These are phyloP conservation scores for Helicoverpa armigera DNA, from an alignment of 1,140 invertebrate species.

Conservation along the genomic window DNA sequence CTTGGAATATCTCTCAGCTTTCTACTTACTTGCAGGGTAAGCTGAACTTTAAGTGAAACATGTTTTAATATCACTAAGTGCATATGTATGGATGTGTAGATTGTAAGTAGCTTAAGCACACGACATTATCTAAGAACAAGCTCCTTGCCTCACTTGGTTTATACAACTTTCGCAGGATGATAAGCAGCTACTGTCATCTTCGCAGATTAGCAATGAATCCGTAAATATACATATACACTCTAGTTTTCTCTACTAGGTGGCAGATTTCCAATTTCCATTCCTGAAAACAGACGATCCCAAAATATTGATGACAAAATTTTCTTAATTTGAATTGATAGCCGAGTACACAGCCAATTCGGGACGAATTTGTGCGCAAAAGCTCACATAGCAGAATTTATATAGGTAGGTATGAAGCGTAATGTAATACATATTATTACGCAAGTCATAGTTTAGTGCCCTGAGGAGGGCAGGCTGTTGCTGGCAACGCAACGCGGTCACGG, in stretches of 20 bases:
- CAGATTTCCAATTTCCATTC: neutral
- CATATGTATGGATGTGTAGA: neutral
- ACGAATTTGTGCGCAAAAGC: constrained; percentile 8
- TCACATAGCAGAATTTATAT: constrained; percentile 33
- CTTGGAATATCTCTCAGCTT: constrained; percentile 21
- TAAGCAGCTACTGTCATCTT: constrained; percentile 1
- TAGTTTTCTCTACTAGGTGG: constrained; percentile 1
- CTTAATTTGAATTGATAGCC: neutral
- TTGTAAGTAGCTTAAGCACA: neutral
- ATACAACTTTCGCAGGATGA: constrained; percentile 20
- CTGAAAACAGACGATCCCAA: neutral
- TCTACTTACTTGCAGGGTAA: constrained; percentile 37
- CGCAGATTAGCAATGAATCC: neutral
- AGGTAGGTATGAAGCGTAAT: constrained; percentile 23
- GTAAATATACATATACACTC: neutral
- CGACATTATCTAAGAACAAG: constrained; percentile 9
- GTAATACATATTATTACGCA: constrained; percentile 54
- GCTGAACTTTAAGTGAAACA: constrained; percentile 14
- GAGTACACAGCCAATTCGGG: neutral
- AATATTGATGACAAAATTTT: neutral
- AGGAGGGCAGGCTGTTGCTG: constrained; percentile 54
- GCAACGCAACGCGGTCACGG: constrained; percentile 69
- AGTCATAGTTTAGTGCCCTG: constrained; percentile 49
- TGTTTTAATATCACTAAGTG: constrained; percentile 14
- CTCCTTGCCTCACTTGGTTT: neutral